Evolutionary conservation across 2,888 invertebrate species (phyloP).

Genomic region (Sycophila texana): DNA sequence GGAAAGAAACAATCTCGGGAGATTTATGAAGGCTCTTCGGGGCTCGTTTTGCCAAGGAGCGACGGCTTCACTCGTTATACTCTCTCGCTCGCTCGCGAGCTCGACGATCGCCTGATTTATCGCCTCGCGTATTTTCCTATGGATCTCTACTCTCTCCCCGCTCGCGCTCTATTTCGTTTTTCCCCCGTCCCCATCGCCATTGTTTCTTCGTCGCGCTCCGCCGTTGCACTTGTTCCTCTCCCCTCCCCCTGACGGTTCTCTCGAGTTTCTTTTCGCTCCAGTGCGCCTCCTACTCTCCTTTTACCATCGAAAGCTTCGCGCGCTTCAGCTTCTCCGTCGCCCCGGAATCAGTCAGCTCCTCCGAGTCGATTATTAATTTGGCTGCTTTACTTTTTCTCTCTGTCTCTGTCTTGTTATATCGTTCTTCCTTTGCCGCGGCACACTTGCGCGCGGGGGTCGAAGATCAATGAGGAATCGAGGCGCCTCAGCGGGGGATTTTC

Average conservation of each 20-base stretch:
- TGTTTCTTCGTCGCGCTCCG: slow-evolving; percentile 1
- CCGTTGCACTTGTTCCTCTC: not conserved
- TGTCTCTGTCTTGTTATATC: not conserved
- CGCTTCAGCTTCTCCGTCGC: slow-evolving; percentile 38
- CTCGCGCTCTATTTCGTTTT: slow-evolving; percentile 19
- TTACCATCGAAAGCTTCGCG: slow-evolving; percentile 21
- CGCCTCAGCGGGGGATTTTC: slow-evolving; percentile 6
- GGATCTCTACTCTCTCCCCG: slow-evolving; percentile 44
- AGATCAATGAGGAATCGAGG: slow-evolving; percentile 41
- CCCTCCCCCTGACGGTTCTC: not conserved
- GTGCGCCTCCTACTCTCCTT: slow-evolving; percentile 23
- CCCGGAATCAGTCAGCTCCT: slow-evolving; percentile 3
- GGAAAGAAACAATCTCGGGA: slow-evolving; percentile 52
- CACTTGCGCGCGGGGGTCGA: not conserved
- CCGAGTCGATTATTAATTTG: slow-evolving; percentile 45
- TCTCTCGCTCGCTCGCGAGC: slow-evolving; percentile 18
- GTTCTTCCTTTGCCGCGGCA: not conserved
- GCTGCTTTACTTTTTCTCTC: not conserved
- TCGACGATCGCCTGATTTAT: slow-evolving; percentile 54
- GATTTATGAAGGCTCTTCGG: slow-evolving; percentile 62
- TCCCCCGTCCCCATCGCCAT: slow-evolving; percentile 11
- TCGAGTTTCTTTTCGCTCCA: slow-evolving; percentile 19
- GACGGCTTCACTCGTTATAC: slow-evolving; percentile 52
- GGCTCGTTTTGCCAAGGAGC: slow-evolving; percentile 59
- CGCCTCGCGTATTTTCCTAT: slow-evolving; percentile 52